Percentiles rank a stretch among this genome's conserved stretches.
phyloP scores from a whole-genome alignment of 2,797 vertebrate species.

The Delichon dasypus region DNA sequence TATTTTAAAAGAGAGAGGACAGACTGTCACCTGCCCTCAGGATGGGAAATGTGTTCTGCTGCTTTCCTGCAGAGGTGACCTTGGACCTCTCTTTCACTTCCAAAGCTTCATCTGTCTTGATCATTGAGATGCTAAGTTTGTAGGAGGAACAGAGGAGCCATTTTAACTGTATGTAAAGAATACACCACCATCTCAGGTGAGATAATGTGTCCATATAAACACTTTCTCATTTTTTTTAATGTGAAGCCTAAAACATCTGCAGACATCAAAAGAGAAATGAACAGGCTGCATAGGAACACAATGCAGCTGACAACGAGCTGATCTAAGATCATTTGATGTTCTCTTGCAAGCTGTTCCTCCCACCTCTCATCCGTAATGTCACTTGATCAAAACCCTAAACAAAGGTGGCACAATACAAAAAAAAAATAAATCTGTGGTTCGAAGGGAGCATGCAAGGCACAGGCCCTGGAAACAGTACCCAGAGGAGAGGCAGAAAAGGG shows the following conservation, averaged over 20 bases:
- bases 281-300: background rate
- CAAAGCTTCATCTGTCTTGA: constrained; percentile 2
- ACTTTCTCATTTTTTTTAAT: background rate
- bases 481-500: background rate
- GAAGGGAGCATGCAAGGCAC: background rate
- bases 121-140: constrained; percentile 31
- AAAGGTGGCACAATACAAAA: background rate
- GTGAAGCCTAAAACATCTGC: constrained; percentile 22
- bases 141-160: background rate
- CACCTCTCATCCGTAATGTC: background rate
- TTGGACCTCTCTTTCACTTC: background rate
- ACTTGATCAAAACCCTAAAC: background rate
- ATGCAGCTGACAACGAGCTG: background rate
- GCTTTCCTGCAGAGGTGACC: constrained; percentile 32
- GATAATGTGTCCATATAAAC: constrained; percentile 3
- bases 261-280: constrained; percentile 17
- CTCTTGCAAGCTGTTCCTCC: background rate
- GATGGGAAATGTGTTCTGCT: background rate
- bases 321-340: constrained; percentile 2
- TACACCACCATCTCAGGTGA: constrained; percentile 8
- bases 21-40: constrained; percentile 22
- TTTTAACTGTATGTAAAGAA: background rate
- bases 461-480: background rate
- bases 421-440: background rate
- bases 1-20: background rate